Evolutionary conservation across 2,888 invertebrate genomes (phyloP).

Genomic region (Rotaria magnacalcarata): DNA sequence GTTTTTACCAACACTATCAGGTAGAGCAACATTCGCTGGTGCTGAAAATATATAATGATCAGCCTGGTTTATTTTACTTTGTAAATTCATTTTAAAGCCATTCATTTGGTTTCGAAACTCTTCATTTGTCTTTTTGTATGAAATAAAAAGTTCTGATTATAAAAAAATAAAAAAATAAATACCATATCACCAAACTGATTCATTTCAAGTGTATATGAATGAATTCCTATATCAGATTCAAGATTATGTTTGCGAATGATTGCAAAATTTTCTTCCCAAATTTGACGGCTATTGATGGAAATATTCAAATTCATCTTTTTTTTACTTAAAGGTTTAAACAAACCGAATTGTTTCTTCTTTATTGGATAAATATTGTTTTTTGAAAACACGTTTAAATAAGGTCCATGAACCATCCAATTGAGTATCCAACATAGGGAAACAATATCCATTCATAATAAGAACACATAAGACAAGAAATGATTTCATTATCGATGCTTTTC

Average conservation of each 20-base stretch:
- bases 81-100: not conserved
- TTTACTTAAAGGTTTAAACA: not conserved
- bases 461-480: not conserved
- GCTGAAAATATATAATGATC: not conserved
- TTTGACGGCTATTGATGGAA: slow-evolving; percentile 48
- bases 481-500: not conserved
- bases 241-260: slow-evolving; percentile 52
- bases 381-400: not conserved
- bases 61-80: not conserved
- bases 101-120: not conserved
- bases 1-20: not conserved
- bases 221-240: slow-evolving; percentile 50
- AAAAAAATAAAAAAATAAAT: slow-evolving; percentile 53
- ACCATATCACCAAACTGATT: slow-evolving; percentile 63
- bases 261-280: slow-evolving; percentile 52
- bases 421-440: not conserved
- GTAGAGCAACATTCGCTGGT: not conserved
- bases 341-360: not conserved
- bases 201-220: slow-evolving; percentile 51
- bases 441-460: not conserved
- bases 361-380: not conserved
- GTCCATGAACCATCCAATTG: not conserved
- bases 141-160: too few species aligned
- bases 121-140: not conserved
- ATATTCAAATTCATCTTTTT: not conserved